Evolutionary conservation across 1,140 invertebrate genomes (phyloP), one percentile per base, ranked within the genome.

Genomic region (Amyelois transitella): DNA sequence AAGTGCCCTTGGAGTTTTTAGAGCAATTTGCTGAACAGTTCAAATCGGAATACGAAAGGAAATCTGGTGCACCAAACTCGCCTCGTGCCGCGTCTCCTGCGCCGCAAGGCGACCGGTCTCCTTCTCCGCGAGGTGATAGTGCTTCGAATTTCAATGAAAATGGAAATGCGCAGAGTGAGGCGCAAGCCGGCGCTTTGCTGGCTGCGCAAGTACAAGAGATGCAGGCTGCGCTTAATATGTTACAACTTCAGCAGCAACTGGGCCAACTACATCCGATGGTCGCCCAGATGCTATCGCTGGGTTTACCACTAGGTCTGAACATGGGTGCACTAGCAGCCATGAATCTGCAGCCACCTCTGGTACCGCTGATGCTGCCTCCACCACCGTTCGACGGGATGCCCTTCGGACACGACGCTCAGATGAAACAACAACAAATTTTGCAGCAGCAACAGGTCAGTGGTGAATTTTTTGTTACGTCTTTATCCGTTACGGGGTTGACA

Each of bases 21-120:
- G 96, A 98, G 89, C 94, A 96, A 81, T 97, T 97, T 88, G 96
- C 96, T 22, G 94, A 97, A 86, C 94, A 96, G 70, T 96, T 96
- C 73, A 95, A 96, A 85, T 93, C 91, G 69, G 94, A 96, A 72
- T 96, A 95, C 78, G 94, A 96, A 75, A 94, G 94, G 83, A 95
- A 95, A 79, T 92, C 90, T 52, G 92, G 93, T 38, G 92, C 92
- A 22, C 92, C 93, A 18, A 93, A 92, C 18, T 90, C 90, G 10
- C 91, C 91, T 0, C 86, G 91, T 24, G 92, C 91, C 6, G 90
- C 91, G 2, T 93, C 92, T 19, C 85, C 81, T 0, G 83, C 81
- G n/a, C 78, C 77, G 18, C 75, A 78, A 22, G 82, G 64, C 79
- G 89, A 72, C 43, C 78, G 64, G 78, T 90, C 60, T 8, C 79